phyloP scores from a whole-genome alignment of 2,113 vertebrate genomes.

The Pelmatolapia mariae region DNA sequence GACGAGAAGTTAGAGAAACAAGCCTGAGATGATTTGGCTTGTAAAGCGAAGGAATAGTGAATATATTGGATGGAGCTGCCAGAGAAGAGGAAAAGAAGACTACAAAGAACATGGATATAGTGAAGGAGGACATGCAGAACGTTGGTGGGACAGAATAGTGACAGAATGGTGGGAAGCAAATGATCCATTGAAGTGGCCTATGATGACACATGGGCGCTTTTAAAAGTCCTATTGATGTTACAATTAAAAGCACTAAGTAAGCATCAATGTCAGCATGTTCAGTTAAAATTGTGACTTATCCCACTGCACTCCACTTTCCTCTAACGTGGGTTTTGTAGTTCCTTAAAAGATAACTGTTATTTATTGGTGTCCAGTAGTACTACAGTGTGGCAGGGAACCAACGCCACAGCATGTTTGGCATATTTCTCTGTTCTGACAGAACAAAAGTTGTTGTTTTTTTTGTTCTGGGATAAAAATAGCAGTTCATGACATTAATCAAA shows the following conservation, averaged over 20 bases:
- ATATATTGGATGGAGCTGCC: not conserved
- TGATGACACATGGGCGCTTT: accelerated
- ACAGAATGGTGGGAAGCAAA: not conserved
- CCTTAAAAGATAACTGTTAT: not conserved
- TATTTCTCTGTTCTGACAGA: not conserved
- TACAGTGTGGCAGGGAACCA: not conserved
- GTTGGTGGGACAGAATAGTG: not conserved
- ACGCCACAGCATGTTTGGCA: not conserved
- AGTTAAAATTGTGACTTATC: not conserved
- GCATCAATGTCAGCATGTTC: not conserved
- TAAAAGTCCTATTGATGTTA: not conserved
- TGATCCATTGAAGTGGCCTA: accelerated
- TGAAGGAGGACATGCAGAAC: not conserved
- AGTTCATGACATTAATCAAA: not conserved
- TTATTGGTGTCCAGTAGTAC: not conserved
- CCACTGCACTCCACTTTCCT: not conserved
- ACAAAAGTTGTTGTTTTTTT: not conserved
- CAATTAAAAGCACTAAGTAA: not conserved
- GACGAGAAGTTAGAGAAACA: not conserved
- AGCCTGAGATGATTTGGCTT: not conserved
- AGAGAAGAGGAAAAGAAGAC: not conserved
- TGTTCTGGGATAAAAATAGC: not conserved
- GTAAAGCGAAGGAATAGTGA: not conserved
- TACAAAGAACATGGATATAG: not conserved
- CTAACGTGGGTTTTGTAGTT: not conserved